A percentile compares a stretch with the other conserved stretches of the same genome.
Evolutionary conservation across 64 coral and sea anemone genomes (phyloP).

Genomic region (Stylophora pistillata): DNA sequence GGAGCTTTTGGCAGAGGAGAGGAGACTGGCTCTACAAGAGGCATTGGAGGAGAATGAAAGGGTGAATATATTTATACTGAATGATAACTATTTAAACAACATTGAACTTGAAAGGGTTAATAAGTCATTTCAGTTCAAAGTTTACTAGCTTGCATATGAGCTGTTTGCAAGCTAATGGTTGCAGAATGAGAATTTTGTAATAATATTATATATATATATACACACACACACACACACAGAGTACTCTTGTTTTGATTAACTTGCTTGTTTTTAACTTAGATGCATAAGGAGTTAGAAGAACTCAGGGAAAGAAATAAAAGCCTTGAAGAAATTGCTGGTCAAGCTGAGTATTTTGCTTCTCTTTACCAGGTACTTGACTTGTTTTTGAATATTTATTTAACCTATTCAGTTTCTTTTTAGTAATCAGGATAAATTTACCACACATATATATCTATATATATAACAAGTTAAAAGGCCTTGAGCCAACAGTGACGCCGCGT

Average conservation of each 20-base stretch:
- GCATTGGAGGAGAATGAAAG: conserved; percentile 93
- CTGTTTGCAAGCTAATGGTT: background rate
- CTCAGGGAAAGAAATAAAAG: conserved; percentile 62
- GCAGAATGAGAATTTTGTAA: background rate
- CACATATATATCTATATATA: too few species aligned
- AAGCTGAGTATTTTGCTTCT: conserved; percentile 93
- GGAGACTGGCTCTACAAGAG: conserved; percentile 83
- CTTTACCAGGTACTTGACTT: conserved; percentile 75
- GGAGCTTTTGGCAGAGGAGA: conserved; percentile 95
- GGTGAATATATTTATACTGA: conserved; percentile 49
- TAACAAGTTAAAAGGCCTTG: too few species aligned
- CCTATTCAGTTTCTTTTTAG: too few species aligned
- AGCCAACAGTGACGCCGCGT: too few species aligned
- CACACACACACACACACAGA: background rate
- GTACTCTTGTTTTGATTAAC: background rate
- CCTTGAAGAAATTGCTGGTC: conserved; percentile 86
- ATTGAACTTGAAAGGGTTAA: too few species aligned
- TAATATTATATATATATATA: too few species aligned
- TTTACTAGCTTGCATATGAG: background rate
- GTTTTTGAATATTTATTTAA: too few species aligned
- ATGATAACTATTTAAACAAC: too few species aligned
- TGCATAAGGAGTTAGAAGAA: conserved; percentile 76
- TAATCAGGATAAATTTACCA: too few species aligned
- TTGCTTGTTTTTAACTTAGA: conserved; percentile 32
- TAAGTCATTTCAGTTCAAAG: too few species aligned